Conservation (phyloP, 2,113 vertebrate genomes). For the Prinia subflava region DNA sequence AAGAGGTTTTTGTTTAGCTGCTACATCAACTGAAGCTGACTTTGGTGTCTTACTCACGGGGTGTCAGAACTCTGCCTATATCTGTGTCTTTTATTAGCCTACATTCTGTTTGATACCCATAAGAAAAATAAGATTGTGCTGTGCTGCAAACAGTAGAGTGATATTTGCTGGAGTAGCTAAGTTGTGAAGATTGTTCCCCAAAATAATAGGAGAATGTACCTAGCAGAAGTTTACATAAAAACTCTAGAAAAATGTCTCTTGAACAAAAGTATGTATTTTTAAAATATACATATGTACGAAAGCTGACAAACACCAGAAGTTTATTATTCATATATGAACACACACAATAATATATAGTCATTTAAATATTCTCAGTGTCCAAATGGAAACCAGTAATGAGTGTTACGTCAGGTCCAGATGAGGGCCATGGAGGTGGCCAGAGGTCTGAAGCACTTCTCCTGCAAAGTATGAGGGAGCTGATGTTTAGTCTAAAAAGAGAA, state of each 20-base stretch:
- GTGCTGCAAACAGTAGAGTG: background rate
- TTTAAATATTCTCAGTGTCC: background rate
- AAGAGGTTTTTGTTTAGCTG: constrained; percentile 28
- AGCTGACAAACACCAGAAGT: background rate
- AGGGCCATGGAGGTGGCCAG: background rate
- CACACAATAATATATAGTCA: background rate
- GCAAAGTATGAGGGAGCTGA: background rate
- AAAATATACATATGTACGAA: background rate
- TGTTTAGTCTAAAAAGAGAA: background rate
- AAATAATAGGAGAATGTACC: background rate
- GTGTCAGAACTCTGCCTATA: background rate
- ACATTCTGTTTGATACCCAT: background rate
- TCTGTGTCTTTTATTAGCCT: background rate
- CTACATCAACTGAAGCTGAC: background rate
- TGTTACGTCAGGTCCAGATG: background rate
- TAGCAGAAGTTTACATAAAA: background rate
- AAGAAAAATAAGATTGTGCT: background rate
- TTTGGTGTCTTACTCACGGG: background rate
- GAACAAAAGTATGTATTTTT: background rate
- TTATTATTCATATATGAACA: background rate
- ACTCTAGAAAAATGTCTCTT: background rate
- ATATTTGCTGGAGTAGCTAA: background rate
- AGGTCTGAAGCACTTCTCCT: background rate
- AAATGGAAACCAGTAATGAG: background rate
- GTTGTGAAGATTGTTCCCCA: background rate